Evolutionary conservation across 2,113 vertebrate genomes (phyloP).

Genomic region (Cryptomyrus ogoouensis): DNA sequence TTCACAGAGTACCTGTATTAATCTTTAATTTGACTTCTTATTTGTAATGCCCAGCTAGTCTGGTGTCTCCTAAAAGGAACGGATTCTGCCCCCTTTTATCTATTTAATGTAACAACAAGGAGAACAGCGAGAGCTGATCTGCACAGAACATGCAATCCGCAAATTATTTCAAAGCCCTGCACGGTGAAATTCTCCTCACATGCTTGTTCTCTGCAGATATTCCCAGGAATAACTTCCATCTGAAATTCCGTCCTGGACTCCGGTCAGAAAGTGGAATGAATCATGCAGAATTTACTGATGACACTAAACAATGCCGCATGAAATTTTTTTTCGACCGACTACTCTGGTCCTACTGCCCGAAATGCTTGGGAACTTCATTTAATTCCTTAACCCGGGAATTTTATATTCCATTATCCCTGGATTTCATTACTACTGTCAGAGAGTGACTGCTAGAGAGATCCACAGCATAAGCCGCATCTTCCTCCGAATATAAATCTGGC

Average conservation of each 20-base stretch:
- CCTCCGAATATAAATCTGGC: background rate
- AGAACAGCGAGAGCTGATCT: background rate
- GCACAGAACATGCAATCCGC: background rate
- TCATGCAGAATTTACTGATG: background rate
- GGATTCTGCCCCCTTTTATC: background rate
- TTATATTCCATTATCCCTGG: conserved; percentile 2
- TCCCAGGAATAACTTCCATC: background rate
- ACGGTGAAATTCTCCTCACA: background rate
- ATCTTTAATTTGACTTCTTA: conserved; percentile 28
- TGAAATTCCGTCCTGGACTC: background rate
- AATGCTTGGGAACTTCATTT: background rate
- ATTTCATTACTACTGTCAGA: background rate
- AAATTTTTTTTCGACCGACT: no score
- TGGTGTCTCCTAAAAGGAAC: background rate
- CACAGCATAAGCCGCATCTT: background rate
- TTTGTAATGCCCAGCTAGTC: conserved; percentile 17
- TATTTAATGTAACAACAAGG: background rate
- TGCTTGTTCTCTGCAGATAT: background rate
- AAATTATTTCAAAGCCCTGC: background rate
- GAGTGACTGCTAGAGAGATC: background rate
- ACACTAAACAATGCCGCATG: background rate
- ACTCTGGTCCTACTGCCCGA: background rate
- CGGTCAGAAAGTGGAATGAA: background rate
- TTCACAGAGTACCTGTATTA: conserved; percentile 26
- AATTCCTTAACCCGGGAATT: background rate